Evolutionary conservation across 2,113 vertebrate species (phyloP), one percentile per base, ranked within the genome.

Genomic region (Prunella fulvescens): DNA sequence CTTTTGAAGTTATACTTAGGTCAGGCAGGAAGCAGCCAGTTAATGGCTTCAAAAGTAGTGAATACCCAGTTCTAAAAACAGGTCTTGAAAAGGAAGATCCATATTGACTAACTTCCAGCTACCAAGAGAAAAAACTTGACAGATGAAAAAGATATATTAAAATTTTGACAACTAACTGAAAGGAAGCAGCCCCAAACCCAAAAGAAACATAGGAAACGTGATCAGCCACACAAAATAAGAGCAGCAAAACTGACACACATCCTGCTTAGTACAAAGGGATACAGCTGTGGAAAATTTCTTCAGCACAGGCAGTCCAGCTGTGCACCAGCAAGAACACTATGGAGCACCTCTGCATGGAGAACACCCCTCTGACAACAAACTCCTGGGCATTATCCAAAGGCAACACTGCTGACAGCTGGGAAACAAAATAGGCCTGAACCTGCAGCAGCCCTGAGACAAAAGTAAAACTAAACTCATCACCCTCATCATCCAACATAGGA

Each of bases 91-190:
- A 92, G 82, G 72, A 93, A 94, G 72, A 89, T 44, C 61, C 74
- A 51, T 42, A 48, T 3, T 81, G 72, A 88, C 53, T 35, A 61
- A 42, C 37, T 83, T 92, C 76, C 88, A 96, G 37, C 31, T 84
- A 51, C 28, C 37, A 88, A 86, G 64, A 71, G 47, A 87, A 73
- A 82, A 95, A 88, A 31, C 5, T 19, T 61, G 81, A 81, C 82
- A 80, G 51, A 73, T 86, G 64, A 92, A 90, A 96, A 90, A 78
- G 74, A 90, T 37, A 12, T 8, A 83, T 86, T 93, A 86, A 66
- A 91, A 92, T 20, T 90, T 54, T 80, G 90, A 91, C 93, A 94
- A 83, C 86, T 94, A 95, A 94, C 92, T 81, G 92, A 95, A 95
- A 94, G 96, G 95, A 97, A 96, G 76, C 74, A 83, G 39, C 33